A percentile compares a stretch with the other conserved stretches of the same genome.
Evolutionary conservation across 2,113 vertebrate species (phyloP).

Genomic region (Agapornis roseicollis): DNA sequence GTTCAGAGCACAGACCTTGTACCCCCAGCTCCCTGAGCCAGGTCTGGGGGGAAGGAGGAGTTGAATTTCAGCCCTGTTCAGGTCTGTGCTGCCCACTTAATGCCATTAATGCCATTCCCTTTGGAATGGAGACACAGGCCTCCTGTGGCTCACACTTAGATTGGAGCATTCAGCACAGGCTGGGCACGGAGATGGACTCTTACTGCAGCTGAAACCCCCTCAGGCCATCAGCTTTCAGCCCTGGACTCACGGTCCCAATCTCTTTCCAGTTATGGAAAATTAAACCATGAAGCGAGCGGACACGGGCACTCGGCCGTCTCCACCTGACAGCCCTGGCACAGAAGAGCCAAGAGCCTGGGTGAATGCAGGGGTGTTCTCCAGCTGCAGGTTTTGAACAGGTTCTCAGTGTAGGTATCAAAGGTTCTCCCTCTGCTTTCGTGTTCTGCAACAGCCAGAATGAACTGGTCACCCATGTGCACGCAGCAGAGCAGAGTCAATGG

Average conservation of each 20-base stretch:
- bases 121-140: not conserved
- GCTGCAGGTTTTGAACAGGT: not conserved
- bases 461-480: not conserved
- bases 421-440: slow-evolving; percentile 1
- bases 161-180: rapidly evolving
- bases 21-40: not conserved
- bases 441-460: not conserved
- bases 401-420: not conserved
- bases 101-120: not conserved
- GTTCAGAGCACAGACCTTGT: rapidly evolving
- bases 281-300: slow-evolving; percentile 62
- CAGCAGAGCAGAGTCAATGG: not conserved
- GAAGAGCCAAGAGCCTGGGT: not conserved
- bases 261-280: slow-evolving; percentile 78
- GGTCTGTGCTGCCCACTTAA: not conserved
- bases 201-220: not conserved
- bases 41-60: rapidly evolving
- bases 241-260: not conserved
- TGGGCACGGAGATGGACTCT: not conserved
- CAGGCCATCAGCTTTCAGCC: not conserved
- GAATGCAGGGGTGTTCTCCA: not conserved
- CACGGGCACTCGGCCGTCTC: not conserved
- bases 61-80: not conserved
- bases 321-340: not conserved
- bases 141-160: not conserved